A percentile compares a stretch with the other conserved stretches of the same genome.
phyloP scores from a whole-genome alignment of 2,888 invertebrate species.

The Coelopa pilipes region DNA sequence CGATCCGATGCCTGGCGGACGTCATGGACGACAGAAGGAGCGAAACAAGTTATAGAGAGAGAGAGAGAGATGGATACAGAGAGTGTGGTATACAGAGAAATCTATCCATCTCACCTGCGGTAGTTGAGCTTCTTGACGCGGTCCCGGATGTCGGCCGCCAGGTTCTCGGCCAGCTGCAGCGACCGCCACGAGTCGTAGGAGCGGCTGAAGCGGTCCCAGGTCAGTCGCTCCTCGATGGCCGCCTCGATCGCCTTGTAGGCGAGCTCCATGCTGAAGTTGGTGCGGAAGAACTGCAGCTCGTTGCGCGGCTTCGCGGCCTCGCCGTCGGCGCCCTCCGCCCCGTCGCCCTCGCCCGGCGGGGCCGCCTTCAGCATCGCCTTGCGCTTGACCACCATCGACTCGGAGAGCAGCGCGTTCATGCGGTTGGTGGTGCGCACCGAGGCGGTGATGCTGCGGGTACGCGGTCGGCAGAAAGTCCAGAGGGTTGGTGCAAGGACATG shows the following conservation, averaged over 20 bases:
- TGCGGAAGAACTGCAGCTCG: conserved; percentile 60
- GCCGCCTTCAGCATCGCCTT: conserved; percentile 49
- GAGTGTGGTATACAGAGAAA: neutral
- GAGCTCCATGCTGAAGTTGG: conserved; percentile 65
- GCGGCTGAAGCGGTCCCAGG: conserved; percentile 65
- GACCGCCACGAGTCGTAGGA: conserved; percentile 66
- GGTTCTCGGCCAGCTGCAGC: conserved; percentile 59
- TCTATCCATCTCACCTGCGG: conserved; percentile 52
- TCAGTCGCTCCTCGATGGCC: conserved; percentile 62
- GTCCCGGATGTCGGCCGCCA: conserved; percentile 62
- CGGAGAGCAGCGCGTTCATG: conserved; percentile 65
- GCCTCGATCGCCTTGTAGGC: conserved; percentile 62
- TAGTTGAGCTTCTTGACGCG: conserved; percentile 61
- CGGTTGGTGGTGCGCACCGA: conserved; percentile 65
- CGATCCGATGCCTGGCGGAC: conserved; percentile 60
- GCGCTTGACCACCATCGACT: conserved; percentile 60
- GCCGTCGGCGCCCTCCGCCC: conserved; percentile 38
- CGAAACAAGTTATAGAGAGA: neutral
- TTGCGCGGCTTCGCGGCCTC: conserved; percentile 54
- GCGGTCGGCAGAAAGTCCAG: too few species aligned
- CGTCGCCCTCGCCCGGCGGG: conserved; percentile 45
- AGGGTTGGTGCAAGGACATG: too few species aligned
- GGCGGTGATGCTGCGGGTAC: conserved; percentile 59
- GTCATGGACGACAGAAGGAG: conserved; percentile 1
- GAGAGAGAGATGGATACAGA: neutral